Percentiles rank a stretch among this genome's conserved stretches.
phyloP scores from a whole-genome alignment of 2,797 vertebrate species.

The Phyllotis vaccarum region DNA sequence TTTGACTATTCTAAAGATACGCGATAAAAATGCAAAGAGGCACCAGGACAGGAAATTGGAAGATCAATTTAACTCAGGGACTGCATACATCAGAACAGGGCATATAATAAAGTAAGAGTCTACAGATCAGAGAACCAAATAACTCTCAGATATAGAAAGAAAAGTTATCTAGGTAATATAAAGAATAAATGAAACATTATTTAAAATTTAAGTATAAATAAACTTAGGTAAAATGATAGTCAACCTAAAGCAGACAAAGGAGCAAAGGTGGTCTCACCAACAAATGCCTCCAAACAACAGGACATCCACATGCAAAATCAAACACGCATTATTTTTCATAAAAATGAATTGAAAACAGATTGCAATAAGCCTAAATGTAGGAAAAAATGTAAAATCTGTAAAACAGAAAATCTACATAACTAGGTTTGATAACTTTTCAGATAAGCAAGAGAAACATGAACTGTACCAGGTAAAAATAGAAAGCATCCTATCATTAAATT shows the following conservation, averaged over 20 bases:
- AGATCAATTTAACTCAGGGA: not conserved
- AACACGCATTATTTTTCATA: not conserved
- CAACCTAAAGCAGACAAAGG: not conserved
- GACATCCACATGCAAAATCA: not conserved
- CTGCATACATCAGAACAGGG: not conserved
- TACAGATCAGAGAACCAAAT: not conserved
- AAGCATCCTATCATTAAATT: not conserved
- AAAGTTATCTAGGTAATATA: not conserved
- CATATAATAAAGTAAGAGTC: not conserved
- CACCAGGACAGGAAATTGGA: not conserved
- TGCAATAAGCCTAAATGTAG: not conserved
- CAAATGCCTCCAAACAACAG: not conserved
- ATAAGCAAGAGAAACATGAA: not conserved
- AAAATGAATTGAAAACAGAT: not conserved
- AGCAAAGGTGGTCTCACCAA: not conserved
- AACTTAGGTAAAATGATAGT: not conserved
- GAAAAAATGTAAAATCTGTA: not conserved
- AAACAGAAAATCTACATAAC: not conserved
- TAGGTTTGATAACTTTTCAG: slow-evolving; percentile 2
- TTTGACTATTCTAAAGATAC: not conserved
- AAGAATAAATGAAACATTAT: not conserved
- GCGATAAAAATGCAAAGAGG: not conserved
- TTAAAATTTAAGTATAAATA: not conserved
- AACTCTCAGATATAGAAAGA: not conserved
- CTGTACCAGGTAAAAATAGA: not conserved